Conservation (phyloP, 2,113 vertebrate species). For the Phyllopteryx taeniolatus region DNA sequence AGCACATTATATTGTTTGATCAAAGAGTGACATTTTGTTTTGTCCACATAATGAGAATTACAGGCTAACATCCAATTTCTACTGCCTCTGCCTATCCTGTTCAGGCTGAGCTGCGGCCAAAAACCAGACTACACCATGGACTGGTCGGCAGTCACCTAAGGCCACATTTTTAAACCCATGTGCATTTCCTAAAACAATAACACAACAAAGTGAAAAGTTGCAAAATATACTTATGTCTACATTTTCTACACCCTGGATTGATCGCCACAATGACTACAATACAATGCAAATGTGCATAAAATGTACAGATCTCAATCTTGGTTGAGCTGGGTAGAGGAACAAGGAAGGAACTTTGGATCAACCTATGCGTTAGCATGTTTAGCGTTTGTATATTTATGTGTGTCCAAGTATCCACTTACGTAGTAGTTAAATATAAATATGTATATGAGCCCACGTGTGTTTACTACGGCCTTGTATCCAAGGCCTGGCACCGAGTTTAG, state of each 20-base stretch:
- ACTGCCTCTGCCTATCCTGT: no score
- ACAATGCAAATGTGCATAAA: no score
- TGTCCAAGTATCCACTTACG: constrained; percentile 20
- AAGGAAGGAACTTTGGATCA: background rate
- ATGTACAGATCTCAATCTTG: no score
- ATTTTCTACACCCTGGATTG: no score
- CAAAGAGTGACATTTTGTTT: background rate
- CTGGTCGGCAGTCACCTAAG: background rate
- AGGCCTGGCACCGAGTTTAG: constrained; percentile 33
- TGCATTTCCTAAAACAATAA: no score
- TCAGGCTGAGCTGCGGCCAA: no score
- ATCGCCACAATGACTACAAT: no score
- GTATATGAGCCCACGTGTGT: constrained; percentile 34
- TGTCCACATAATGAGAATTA: background rate
- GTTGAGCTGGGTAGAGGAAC: background rate
- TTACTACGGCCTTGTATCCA: constrained; percentile 42
- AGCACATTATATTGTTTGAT: background rate
- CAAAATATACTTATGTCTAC: no score
- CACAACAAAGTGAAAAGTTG: no score
- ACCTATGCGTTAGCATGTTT: background rate
- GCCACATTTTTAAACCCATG: background rate
- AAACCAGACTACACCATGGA: background rate
- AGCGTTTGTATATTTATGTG: constrained; percentile 23
- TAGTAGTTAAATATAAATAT: constrained; percentile 27
- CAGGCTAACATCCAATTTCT: no score